These are phyloP conservation scores for Ceratina calcarata DNA, from an alignment of 1,140 invertebrate species.

Conservation along the genomic window DNA sequence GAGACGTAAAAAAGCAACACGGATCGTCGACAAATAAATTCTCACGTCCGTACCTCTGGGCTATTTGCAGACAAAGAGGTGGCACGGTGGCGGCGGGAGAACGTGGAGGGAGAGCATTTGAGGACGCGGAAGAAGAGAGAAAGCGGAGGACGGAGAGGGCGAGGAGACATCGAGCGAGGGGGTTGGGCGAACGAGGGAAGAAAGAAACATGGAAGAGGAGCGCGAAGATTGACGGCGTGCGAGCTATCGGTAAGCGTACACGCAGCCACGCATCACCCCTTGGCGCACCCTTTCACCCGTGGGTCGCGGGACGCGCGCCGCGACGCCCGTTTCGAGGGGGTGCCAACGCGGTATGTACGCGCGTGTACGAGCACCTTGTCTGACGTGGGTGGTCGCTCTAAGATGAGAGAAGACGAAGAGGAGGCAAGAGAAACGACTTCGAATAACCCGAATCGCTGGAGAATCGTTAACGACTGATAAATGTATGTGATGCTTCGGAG, in stretches of 20 bases:
- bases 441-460: neutral
- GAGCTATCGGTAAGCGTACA: slow-evolving; percentile 18
- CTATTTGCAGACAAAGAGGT: slow-evolving; percentile 70
- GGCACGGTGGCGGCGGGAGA: slow-evolving; percentile 61
- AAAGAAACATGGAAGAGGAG: neutral
- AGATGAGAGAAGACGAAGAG: too few relatives aligned
- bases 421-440: neutral
- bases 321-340: neutral
- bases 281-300: neutral
- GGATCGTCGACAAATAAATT: slow-evolving; percentile 58
- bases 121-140: slow-evolving; percentile 49
- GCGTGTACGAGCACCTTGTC: neutral
- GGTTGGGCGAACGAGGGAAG: neutral
- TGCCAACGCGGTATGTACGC: neutral
- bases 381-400: neutral
- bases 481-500: neutral
- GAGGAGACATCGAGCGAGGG: neutral
- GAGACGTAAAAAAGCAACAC: slow-evolving; percentile 16
- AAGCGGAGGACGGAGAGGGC: slow-evolving; percentile 4
- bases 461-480: neutral
- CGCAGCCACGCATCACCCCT: neutral
- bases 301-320: slow-evolving; percentile 5
- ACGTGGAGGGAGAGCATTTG: slow-evolving; percentile 59
- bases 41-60: slow-evolving; percentile 55
- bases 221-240: slow-evolving; percentile 35